Evolutionary conservation across 1,140 invertebrate genomes (phyloP).

Genomic region (Drosophila arizonae): DNA sequence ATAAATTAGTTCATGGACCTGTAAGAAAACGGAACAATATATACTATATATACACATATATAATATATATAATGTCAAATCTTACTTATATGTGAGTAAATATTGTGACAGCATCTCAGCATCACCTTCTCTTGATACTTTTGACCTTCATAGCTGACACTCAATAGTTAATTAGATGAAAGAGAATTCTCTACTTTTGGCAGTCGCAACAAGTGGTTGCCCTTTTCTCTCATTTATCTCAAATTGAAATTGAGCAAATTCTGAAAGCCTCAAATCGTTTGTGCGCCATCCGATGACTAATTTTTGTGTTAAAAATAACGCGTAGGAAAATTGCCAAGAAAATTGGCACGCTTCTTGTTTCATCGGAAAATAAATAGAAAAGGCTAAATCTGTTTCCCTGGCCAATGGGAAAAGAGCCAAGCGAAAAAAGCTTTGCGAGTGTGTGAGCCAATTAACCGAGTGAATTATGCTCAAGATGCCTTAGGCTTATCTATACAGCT

Average conservation of each 20-base stretch:
- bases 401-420: constrained; percentile 23
- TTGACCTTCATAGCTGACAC: constrained; percentile 40
- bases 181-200: constrained; percentile 24
- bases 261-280: constrained; percentile 26
- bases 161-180: constrained; percentile 69
- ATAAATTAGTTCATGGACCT: constrained; percentile 47
- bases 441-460: constrained; percentile 74
- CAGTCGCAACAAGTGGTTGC: constrained; percentile 66
- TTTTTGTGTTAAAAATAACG: constrained; percentile 68
- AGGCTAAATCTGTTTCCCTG: constrained; percentile 13
- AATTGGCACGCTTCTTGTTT: constrained; percentile 77
- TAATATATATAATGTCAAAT: background rate
- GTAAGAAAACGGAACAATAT: background rate
- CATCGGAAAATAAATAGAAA: constrained; percentile 23
- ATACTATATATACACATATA: background rate
- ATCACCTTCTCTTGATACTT: constrained; percentile 14
- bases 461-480: constrained; percentile 63
- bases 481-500: constrained; percentile 45
- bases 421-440: constrained; percentile 29
- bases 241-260: constrained; percentile 41
- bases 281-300: constrained; percentile 57
- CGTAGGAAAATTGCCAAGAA: constrained; percentile 42
- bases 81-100: background rate
- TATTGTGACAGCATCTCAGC: background rate
- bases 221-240: constrained; percentile 36